Evolutionary conservation across 2,797 vertebrate genomes (phyloP).

Genomic region (Xenentodon cancila): DNA sequence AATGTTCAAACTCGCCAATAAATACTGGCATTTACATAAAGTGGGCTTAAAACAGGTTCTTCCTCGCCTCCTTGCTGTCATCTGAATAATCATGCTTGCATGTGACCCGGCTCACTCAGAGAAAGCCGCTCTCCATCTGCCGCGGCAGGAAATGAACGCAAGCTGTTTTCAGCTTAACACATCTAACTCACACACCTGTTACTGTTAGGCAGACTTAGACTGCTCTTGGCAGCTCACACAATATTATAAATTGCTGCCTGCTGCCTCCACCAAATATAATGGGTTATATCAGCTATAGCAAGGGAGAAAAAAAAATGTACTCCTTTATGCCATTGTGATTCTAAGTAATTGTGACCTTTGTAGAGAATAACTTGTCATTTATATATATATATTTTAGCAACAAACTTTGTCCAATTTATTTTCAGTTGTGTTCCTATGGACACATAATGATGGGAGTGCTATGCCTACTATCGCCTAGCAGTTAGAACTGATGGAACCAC

Average conservation of each 20-base stretch:
- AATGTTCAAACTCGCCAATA: conserved; percentile 56
- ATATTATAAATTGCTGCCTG: conserved; percentile 67
- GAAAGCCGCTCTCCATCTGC: conserved; percentile 76
- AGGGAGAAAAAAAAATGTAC: conserved; percentile 54
- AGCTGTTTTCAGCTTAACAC: conserved; percentile 76
- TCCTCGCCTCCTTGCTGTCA: conserved; percentile 37
- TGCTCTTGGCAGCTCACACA: conserved; percentile 64
- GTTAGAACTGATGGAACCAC: conserved; percentile 37
- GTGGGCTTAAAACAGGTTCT: conserved; percentile 56
- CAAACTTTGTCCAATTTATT: conserved; percentile 48
- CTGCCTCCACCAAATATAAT: conserved; percentile 66
- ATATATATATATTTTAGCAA: conserved; percentile 41
- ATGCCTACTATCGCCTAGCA: conserved; percentile 26
- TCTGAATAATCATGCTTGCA: conserved; percentile 65
- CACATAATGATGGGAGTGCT: conserved; percentile 27
- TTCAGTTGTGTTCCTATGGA: conserved; percentile 32
- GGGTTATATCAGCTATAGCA: conserved; percentile 62
- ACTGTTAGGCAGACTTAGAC: conserved; percentile 60
- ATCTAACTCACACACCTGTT: conserved; percentile 75
- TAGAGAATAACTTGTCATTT: conserved; percentile 64
- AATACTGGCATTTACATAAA: conserved; percentile 61
- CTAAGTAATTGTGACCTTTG: conserved; percentile 69
- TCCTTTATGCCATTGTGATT: conserved; percentile 62
- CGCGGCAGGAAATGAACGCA: conserved; percentile 67
- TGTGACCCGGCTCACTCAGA: conserved; percentile 61